Evolutionary conservation across 2,888 invertebrate species (phyloP).

Genomic region (Ptycholaimellus sp.): DNA sequence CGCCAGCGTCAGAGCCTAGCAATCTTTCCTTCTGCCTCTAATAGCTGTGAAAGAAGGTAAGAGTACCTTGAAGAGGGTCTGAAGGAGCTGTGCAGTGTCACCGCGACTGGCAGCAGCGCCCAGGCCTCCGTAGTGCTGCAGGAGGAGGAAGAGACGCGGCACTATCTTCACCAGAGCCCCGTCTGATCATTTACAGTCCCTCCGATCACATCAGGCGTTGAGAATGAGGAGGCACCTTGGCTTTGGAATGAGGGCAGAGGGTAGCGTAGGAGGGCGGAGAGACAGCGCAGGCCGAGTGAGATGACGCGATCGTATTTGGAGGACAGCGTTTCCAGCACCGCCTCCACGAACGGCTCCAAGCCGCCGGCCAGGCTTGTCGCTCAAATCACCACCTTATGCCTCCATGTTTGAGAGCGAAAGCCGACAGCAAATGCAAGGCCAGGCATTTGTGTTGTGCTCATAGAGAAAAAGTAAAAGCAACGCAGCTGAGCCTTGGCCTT

Average conservation of each 20-base stretch:
- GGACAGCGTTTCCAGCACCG: background rate
- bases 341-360: slow-evolving; percentile 7
- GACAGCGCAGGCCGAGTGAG: slow-evolving; percentile 36
- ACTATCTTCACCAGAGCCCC: slow-evolving; percentile 43
- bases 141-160: slow-evolving; percentile 49
- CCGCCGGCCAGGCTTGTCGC: slow-evolving; percentile 8
- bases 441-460: too few species aligned
- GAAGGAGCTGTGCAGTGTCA: background rate
- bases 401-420: background rate
- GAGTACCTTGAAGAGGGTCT: background rate
- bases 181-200: too few species aligned
- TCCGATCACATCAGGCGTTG: too few species aligned
- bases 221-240: too few species aligned
- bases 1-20: background rate
- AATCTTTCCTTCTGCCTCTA: background rate
- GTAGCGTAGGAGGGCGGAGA: slow-evolving; percentile 44
- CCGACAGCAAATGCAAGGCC: background rate
- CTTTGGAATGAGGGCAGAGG: slow-evolving; percentile 44
- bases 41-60: background rate
- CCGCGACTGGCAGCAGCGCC: slow-evolving; percentile 38
- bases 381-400: background rate
- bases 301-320: slow-evolving; percentile 9
- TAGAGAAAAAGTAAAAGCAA: too few species aligned
- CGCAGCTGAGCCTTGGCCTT: slow-evolving; percentile 3
- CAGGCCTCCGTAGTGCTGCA: slow-evolving; percentile 64